These are phyloP conservation scores for Pyrocephalus nanus DNA, from an alignment of 2,797 vertebrate genomes.

Conservation along the genomic window DNA sequence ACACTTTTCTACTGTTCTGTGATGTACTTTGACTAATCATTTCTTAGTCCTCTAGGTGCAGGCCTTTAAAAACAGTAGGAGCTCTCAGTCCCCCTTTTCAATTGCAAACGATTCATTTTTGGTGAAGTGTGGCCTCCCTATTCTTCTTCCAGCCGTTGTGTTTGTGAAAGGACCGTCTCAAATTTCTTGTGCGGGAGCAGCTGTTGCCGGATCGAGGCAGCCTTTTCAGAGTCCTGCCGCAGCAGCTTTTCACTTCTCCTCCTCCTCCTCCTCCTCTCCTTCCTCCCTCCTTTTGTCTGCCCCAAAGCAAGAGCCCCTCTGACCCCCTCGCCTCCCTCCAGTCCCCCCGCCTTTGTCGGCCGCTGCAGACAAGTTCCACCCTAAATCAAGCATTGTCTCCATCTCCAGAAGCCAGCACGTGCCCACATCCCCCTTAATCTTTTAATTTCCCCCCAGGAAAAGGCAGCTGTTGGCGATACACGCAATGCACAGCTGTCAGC, in stretches of 20 bases:
- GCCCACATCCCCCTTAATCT: constrained; percentile 83
- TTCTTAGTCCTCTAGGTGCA: constrained; percentile 71
- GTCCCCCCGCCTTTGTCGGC: constrained; percentile 75
- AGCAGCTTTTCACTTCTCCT: constrained; percentile 73
- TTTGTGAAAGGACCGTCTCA: constrained; percentile 90
- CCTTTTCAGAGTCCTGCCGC: constrained; percentile 67
- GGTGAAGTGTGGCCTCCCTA: constrained; percentile 77
- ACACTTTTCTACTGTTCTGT: constrained; percentile 68
- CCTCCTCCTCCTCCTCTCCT: constrained; percentile 39
- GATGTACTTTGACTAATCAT: constrained; percentile 71
- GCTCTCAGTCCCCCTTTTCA: constrained; percentile 76
- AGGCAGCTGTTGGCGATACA: constrained; percentile 94
- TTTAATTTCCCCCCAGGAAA: constrained; percentile 84
- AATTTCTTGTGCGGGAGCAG: constrained; percentile 91
- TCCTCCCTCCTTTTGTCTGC: constrained; percentile 74
- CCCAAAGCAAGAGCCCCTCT: constrained; percentile 65
- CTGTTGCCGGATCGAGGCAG: constrained; percentile 81
- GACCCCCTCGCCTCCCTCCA: constrained; percentile 74
- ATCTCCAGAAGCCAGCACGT: constrained; percentile 82
- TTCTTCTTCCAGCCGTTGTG: constrained; percentile 83
- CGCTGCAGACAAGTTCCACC: constrained; percentile 80
- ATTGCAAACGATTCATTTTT: constrained; percentile 79
- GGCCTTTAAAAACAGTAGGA: constrained; percentile 68
- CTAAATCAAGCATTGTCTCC: constrained; percentile 83
- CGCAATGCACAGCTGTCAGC: constrained; percentile 89